Base-by-base conservation (phyloP, 2,888 invertebrate species). In the Agrochola lychnidis region DNA sequence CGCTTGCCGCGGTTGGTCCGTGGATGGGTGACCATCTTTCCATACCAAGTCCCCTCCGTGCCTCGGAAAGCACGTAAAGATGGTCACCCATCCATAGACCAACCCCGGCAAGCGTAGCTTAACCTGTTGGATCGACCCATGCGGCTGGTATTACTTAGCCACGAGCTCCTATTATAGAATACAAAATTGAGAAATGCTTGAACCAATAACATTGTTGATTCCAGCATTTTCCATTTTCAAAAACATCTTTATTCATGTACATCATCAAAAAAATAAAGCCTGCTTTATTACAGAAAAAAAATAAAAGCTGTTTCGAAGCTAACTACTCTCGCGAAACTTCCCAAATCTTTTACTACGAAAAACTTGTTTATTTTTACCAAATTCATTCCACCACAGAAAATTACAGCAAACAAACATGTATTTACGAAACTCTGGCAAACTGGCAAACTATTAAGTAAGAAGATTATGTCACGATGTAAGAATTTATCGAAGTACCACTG, bases 291-390 rank as follows among this genome's bases (percentile, higher is more conserved):
- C n/a, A 36, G 12, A 45, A 40, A 73, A 36, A 36, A 53, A 36
- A 42, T 73, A 14, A 19, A 53, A 25, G 2, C 64, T 73, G 2
- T 30, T 14, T 30, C 7, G n/a, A 25, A 59, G 51, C n/a, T 51
- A 45, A 66, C n/a, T 74, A 67, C 45, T 30, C n/a, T 2, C 1
- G 0, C 12, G 36, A 42, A 79, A 68, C 62, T 76, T 79, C 7
- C 22, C n/a, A 51, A 79, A 67, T 81, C 56, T 61, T 19, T 14
- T 14, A 45, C 62, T 62, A 70, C 14, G 45, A 10, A 7, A 45
- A 79, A 76, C 82, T 62, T 62, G 45, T 68, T 68, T 84, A 73
- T 84, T 84, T 84, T 57, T 70, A 62, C 70, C 63, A 40, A 82
- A 84, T 59, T 63, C 59, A 76, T 70, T 73, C 59, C 48, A 76